Conservation (phyloP, 2,888 invertebrate genomes). For the Pollenia griseotomentosa region DNA sequence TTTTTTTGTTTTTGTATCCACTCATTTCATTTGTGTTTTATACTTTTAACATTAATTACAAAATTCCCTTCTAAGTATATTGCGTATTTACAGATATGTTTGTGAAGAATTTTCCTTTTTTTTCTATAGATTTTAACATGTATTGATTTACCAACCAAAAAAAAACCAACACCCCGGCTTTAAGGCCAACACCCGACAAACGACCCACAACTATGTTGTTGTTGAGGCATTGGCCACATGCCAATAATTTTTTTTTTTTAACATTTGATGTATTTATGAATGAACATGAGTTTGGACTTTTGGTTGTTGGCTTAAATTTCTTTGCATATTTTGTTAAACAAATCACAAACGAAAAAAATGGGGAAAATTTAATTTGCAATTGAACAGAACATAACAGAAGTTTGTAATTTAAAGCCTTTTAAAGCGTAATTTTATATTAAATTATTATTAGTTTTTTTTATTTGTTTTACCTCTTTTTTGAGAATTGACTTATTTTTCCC, state of each 20-base stretch:
- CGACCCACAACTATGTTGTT: slow-evolving; percentile 42
- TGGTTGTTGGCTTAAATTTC: slow-evolving; percentile 11
- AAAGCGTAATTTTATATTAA: not conserved
- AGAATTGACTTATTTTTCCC: not conserved
- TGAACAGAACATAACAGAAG: not conserved
- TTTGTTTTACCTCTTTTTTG: not conserved
- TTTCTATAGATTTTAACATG: slow-evolving; percentile 33
- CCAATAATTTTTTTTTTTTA: slow-evolving; percentile 50
- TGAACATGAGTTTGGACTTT: slow-evolving; percentile 34
- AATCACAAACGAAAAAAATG: slow-evolving; percentile 7
- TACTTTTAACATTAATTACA: slow-evolving; percentile 54
- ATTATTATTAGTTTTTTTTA: not conserved
- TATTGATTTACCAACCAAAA: slow-evolving; percentile 42
- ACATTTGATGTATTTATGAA: slow-evolving; percentile 53
- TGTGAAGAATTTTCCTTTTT: not conserved
- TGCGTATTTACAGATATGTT: not conserved
- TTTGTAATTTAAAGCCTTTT: not conserved
- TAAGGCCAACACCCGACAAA: slow-evolving; percentile 41
- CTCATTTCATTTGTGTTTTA: slow-evolving; percentile 31
- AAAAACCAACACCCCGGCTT: slow-evolving; percentile 14
- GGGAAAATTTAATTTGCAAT: slow-evolving; percentile 6
- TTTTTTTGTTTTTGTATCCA: not conserved
- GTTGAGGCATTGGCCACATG: slow-evolving; percentile 49
- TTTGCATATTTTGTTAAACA: slow-evolving; percentile 23
- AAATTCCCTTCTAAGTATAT: slow-evolving; percentile 24